Base-by-base conservation (phyloP, 1,140 invertebrate species). In the Ceratosolen solmsi region DNA sequence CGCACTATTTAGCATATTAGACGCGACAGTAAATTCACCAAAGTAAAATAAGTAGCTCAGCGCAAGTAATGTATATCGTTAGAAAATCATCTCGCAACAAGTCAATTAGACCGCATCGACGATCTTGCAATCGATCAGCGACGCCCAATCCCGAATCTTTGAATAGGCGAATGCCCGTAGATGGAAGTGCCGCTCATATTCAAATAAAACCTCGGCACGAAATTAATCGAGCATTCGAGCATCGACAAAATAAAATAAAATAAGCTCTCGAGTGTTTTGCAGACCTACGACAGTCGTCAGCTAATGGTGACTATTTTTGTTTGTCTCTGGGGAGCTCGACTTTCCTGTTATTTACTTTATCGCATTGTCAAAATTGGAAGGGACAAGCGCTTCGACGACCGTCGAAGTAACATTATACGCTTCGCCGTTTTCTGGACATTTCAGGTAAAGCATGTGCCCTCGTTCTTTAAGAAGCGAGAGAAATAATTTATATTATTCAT, bases 351-450 rank as follows among this genome's bases (percentile, higher is more conserved):
- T 89, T 92, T 98, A 1, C 92, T 98, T 4, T 98, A 97, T 89
- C 93, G 97, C 83, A 97, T 98, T 82, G 93, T 97, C 41, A 96
- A 96, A 91, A 96, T 98, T 84, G 97, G 97, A 22, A 93, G 96
- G 86, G 97, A 98, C 89, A 96, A 97, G 84, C 94, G 96, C 85
- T 98, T 98, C 88, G 96, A 97, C 87, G 96, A 98, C 90, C 95
- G 95, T 82, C 94, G 95, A 81, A 96, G 96, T 83, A 98, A 97
- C 87, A 94, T 96, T 8, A 94, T 97, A 41, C 93, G 96, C 84
- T 98, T 97, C 89, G 96, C 96, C 33, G 94, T 97, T 0, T 98
- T 98, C 90, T 98, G 97, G 94, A 97, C 95, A 0, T 98, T 98
- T 90, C 97, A 96, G 93, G 95, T 96, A 91, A 84, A 68, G 15